Evolutionary conservation across 2,113 vertebrate genomes (phyloP), one percentile per base, ranked within the genome.

Genomic region (Pelecanoides urinatrix): DNA sequence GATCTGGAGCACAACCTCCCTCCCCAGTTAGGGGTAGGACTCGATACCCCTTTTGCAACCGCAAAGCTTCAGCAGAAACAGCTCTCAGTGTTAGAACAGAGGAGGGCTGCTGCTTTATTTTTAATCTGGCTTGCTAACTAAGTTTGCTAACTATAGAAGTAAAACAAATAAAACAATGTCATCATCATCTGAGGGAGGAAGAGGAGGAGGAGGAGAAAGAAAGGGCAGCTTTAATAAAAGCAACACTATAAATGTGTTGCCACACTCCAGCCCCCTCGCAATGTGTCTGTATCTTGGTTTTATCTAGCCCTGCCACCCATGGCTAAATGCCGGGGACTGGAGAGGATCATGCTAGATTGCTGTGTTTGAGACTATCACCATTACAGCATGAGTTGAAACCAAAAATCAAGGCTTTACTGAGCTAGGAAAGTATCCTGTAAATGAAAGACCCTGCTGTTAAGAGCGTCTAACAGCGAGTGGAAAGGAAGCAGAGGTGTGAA

Each of bases 91-190:
- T 90, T 66, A 85, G 80, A 91, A 52, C 50, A 79, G 65, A 88
- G 61, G 34, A 86, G 53, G 18, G 9, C 19, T 59, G 68, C 23
- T 95, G 72, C 32, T 89, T 94, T 96, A 95, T 97, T 98, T 97
- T 96, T 91, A 90, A 91, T 78, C 77, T 79, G 42, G 45, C 61
- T 94, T 68, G 40, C 78, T 70, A 87, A 92, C 40, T 32, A 85
- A 85, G 73, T 96, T 97, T 93, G 62, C 84, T 96, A 96, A 96
- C 93, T 94, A 65, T 70, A 94, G 91, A 86, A 81, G 47, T 72
- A 93, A 92, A 95, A 96, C 93, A 93, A 96, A 70, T 89, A 95
- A 94, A 97, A 90, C 77, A 83, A 67, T 95, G 86, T 47, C 90
- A 95, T 96, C 93, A 91, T 81, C 94, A 66, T 90, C 71, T 62